Percentiles rank a stretch among this genome's conserved stretches.
Conservation (phyloP, 1,140 invertebrate genomes). For the Lucilia sericata region DNA sequence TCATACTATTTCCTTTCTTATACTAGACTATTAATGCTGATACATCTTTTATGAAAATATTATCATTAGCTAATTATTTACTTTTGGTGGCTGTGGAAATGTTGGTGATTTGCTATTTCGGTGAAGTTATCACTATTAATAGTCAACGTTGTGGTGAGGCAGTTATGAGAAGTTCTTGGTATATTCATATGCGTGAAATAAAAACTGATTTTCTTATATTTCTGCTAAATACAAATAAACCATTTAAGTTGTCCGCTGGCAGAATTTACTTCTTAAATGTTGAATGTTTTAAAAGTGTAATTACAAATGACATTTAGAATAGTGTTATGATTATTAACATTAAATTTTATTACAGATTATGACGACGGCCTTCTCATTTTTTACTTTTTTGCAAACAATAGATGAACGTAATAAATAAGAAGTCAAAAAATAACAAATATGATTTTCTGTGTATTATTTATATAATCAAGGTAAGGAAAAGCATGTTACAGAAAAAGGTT, state of each 20-base stretch:
- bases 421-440: too few species aligned
- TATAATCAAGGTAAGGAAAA: too few species aligned
- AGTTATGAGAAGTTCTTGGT: slow-evolving; percentile 61
- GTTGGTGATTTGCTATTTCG: slow-evolving; percentile 63
- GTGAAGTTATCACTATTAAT: slow-evolving; percentile 59
- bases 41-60: slow-evolving; percentile 56
- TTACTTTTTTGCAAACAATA: slow-evolving; percentile 62
- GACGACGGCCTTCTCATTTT: slow-evolving; percentile 63
- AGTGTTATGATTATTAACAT: too few species aligned
- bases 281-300: slow-evolving; percentile 58
- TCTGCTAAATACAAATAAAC: slow-evolving; percentile 52
- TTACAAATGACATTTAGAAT: slow-evolving; percentile 11
- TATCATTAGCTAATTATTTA: slow-evolving; percentile 59
- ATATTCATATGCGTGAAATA: slow-evolving; percentile 56
- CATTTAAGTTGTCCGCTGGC: slow-evolving; percentile 59
- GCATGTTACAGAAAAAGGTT: too few species aligned
- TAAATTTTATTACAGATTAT: slow-evolving; percentile 53
- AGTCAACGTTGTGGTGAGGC: slow-evolving; percentile 62
- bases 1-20: too few species aligned
- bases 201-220: slow-evolving; percentile 59
- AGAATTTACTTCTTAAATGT: slow-evolving; percentile 60
- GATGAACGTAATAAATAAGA: slow-evolving; percentile 47
- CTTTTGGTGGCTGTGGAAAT: slow-evolving; percentile 57
- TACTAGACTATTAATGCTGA: slow-evolving; percentile 54
- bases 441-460: too few species aligned